Conservation (phyloP, 92 coral and sea anemone species). For the Heliopora coerulea region DNA sequence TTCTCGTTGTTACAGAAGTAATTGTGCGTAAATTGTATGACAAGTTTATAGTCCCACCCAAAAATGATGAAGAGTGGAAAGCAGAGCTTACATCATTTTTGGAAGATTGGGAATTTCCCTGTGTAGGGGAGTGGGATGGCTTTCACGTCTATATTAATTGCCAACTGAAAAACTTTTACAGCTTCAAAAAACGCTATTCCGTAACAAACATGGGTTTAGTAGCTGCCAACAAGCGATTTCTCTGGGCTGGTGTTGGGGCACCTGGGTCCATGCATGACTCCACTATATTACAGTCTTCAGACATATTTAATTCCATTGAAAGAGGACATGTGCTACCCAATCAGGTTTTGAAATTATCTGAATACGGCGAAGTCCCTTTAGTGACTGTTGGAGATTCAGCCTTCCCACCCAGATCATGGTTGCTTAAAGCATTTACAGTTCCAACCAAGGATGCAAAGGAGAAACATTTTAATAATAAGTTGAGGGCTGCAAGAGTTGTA, state of each 20-base stretch:
- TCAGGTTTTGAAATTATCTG: conserved; percentile 40
- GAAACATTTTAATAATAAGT: conserved; percentile 40
- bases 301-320: conserved; percentile 38
- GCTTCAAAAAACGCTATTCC: conserved; percentile 50
- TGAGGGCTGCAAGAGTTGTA: conserved; percentile 47
- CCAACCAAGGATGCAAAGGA: conserved; percentile 34
- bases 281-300: conserved; percentile 48
- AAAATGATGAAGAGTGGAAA: too few relatives aligned
- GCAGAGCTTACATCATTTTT: too few relatives aligned
- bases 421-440: conserved; percentile 48
- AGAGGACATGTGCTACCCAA: conserved; percentile 43
- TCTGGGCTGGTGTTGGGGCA: conserved; percentile 57
- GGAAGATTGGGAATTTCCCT: conserved; percentile 46
- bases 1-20: too few relatives aligned
- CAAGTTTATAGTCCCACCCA: too few relatives aligned
- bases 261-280: conserved; percentile 58
- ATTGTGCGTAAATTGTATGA: too few relatives aligned
- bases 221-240: conserved; percentile 48
- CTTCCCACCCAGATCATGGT: conserved; percentile 50
- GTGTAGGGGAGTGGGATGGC: conserved; percentile 58
- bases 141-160: conserved; percentile 46
- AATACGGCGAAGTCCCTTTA: conserved; percentile 40
- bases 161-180: conserved; percentile 39
- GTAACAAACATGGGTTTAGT: conserved; percentile 53
- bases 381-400: conserved; percentile 44